A percentile compares a stretch with the other conserved stretches of the same genome.
These are phyloP conservation scores for Harpalus rubripes DNA, from an alignment of 2,888 invertebrate genomes.

Conservation along the genomic window DNA sequence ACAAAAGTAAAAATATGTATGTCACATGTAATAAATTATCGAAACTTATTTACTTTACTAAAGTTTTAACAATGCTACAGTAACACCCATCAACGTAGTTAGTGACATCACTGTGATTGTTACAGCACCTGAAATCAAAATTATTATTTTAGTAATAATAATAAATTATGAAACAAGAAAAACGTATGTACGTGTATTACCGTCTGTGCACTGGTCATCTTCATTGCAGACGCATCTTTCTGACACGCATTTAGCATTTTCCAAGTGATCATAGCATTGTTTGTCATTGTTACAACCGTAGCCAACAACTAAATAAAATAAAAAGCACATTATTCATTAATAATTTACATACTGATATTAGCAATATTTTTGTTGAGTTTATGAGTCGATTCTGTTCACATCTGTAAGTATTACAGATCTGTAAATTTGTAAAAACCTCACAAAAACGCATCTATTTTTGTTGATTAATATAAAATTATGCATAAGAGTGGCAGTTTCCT, in stretches of 20 bases:
- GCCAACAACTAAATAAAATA: slow-evolving; percentile 24
- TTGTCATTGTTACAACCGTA: not conserved
- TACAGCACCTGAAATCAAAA: slow-evolving; percentile 24
- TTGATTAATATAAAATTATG: too few species aligned
- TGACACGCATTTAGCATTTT: slow-evolving; percentile 10
- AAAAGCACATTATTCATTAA: not conserved
- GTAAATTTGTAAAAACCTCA: too few species aligned
- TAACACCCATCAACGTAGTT: slow-evolving; percentile 11
- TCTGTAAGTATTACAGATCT: too few species aligned
- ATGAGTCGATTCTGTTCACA: too few species aligned
- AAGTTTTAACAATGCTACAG: slow-evolving; percentile 20
- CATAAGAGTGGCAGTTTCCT: too few species aligned
- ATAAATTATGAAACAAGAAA: not conserved
- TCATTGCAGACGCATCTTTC: slow-evolving; percentile 12
- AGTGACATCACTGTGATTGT: slow-evolving; percentile 23
- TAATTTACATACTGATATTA: too few species aligned
- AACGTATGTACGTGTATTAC: slow-evolving; percentile 24
- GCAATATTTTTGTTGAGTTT: not conserved
- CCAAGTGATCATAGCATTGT: slow-evolving; percentile 12
- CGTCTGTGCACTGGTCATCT: slow-evolving; percentile 36
- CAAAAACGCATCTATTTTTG: too few species aligned
- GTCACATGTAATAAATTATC: too few species aligned
- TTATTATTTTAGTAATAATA: not conserved
- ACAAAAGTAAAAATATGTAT: too few species aligned
- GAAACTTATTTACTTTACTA: slow-evolving; percentile 13